Evolutionary conservation across 2,113 vertebrate species (phyloP), one percentile per base, ranked within the genome.

Genomic region (Gymnogyps californianus): DNA sequence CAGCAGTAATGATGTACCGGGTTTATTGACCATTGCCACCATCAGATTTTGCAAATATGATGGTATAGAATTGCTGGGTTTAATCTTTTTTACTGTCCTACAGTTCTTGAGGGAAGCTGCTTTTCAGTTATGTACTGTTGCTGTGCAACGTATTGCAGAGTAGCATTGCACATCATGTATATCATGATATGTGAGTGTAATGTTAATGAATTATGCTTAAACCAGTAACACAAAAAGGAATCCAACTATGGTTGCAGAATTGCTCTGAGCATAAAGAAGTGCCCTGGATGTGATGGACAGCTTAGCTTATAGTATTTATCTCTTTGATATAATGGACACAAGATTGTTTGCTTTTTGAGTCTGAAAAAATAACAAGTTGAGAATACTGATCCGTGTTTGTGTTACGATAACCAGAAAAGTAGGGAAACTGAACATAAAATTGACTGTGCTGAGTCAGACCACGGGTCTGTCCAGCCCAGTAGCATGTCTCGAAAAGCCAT

Each of bases 161-260:
- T 97, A 96, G 92, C 97, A 97, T 97, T 97, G 89, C 97, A 97
- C 97, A 19, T 97, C 97, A 95, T 97, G 95, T 98, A 96, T 91
- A 96, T 94, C 93, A 59, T 93, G 96, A 61, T 90, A 89, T 58
- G 54, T 94, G 94, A 93, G 91, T 95, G 92, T 88, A 88, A 90
- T 94, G 92, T 90, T 88, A 87, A 89, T 89, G 74, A 83, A 65
- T 90, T 83, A 81, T 83, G 44, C 79, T 88, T 70, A 90, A 91
- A 89, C 64, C 46, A 42, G 4, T 96, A 92, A 95, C 21, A 57
- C 55, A 72, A 42, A 95, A 80, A 82, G 52, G 42, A 96, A 90
- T 90, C 79, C 94, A 95, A 1, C 71, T 69, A 65, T 44, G 24
- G 34, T 93, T 88, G 54, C 69, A 80, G 57, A 87, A 78, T 87